A percentile compares a stretch with the other conserved stretches of the same genome.
These are phyloP conservation scores for Cabera pusaria DNA, from an alignment of 2,888 invertebrate species.

Conservation along the genomic window DNA sequence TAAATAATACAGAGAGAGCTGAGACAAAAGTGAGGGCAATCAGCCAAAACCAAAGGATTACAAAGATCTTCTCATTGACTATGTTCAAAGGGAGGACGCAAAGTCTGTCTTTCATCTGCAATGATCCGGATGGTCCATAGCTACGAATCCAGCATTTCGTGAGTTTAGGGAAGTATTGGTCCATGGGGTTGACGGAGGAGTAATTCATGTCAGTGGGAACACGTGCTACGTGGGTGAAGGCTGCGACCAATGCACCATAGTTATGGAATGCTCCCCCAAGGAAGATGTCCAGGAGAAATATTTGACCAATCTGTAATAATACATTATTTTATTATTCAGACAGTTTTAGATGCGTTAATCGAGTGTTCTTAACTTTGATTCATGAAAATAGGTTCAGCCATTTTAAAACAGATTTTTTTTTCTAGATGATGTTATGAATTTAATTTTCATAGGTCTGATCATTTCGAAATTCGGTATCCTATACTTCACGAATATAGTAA, in stretches of 20 bases:
- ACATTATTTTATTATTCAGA: too few species aligned
- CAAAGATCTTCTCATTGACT: slow-evolving; percentile 91
- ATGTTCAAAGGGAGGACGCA: slow-evolving; percentile 91
- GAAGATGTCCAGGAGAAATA: slow-evolving; percentile 86
- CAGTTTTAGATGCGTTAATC: too few species aligned
- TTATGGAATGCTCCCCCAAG: slow-evolving; percentile 84
- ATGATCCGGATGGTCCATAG: slow-evolving; percentile 84
- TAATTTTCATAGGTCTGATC: too few species aligned
- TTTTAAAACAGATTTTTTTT: too few species aligned
- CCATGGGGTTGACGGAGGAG: slow-evolving; percentile 85
- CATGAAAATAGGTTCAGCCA: too few species aligned
- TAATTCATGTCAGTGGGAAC: slow-evolving; percentile 53
- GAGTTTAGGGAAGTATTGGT: slow-evolving; percentile 86
- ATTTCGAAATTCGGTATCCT: too few species aligned
- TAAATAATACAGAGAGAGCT: slow-evolving; percentile 85
- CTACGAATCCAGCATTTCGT: slow-evolving; percentile 85
- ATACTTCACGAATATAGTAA: too few species aligned
- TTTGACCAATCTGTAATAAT: slow-evolving; percentile 84
- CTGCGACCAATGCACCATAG: slow-evolving; percentile 82
- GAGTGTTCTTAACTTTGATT: too few species aligned
- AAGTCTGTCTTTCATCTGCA: slow-evolving; percentile 84
- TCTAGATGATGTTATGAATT: too few species aligned
- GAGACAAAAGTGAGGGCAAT: slow-evolving; percentile 85
- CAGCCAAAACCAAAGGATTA: slow-evolving; percentile 90
- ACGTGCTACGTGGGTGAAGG: slow-evolving; percentile 67